Evolutionary conservation across 2,797 vertebrate genomes (phyloP).

Genomic region (Eulemur coronatus): DNA sequence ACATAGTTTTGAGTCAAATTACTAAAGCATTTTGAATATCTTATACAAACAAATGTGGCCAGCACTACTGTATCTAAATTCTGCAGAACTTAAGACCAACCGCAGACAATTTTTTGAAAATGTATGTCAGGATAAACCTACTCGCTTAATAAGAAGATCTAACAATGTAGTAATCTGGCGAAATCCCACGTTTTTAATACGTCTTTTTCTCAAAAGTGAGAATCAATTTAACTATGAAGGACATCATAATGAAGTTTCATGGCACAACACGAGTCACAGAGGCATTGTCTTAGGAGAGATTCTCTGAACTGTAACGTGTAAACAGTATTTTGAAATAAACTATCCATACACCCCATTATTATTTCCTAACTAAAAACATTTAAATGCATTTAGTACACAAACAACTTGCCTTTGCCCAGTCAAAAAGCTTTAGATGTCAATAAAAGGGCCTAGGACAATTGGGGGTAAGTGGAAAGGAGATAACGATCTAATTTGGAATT

Average conservation of each 20-base stretch:
- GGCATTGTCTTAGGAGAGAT: conserved; percentile 49
- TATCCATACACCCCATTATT: background rate
- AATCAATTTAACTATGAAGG: conserved; percentile 32
- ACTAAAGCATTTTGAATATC: background rate
- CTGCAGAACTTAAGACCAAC: background rate
- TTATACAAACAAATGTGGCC: conserved; percentile 6
- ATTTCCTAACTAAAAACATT: conserved; percentile 22
- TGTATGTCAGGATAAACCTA: background rate
- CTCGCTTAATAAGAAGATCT: background rate
- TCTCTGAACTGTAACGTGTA: background rate
- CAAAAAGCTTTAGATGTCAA: conserved; percentile 17
- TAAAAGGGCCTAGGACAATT: background rate
- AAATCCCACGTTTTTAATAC: conserved; percentile 2
- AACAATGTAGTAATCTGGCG: background rate
- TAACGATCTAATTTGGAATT: background rate
- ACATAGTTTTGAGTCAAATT: background rate
- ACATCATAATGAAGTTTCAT: conserved; percentile 71
- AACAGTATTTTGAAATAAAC: conserved; percentile 52
- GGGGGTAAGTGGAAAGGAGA: background rate
- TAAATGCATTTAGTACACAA: background rate
- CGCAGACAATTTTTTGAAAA: background rate
- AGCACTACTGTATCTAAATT: conserved; percentile 30
- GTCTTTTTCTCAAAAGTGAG: conserved; percentile 38
- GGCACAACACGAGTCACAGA: conserved; percentile 53
- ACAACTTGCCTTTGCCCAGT: background rate